Base-by-base conservation (phyloP, 2,888 invertebrate species). In the Acleris emargana region DNA sequence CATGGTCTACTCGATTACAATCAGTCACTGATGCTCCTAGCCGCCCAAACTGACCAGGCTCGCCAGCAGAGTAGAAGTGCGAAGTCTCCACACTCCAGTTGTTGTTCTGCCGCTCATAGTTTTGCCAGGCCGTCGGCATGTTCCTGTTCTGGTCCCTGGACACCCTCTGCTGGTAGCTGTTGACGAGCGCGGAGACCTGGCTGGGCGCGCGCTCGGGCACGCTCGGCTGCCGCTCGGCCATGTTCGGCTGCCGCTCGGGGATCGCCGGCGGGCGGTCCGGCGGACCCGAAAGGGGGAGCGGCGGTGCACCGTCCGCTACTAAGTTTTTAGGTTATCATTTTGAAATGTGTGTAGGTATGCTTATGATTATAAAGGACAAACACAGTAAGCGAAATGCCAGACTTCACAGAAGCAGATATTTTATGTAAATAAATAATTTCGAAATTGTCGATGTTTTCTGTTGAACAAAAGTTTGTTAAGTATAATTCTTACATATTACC, bases 151-250 rank as follows among this genome's bases (percentile, higher is more conserved):
- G 75, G 49, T 87, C 86, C 43, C 82, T 78, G 3, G 77, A 73
- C 83, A 88, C 86, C 20, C 87, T 72, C 68, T 91, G 89, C 71
- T 91, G 91, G 74, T 89, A 92, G 71, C 87, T 89, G 74, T 87
- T 91, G 16, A 92, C 91, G 5, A 92, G 71, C 0, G 90, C 84
- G 0, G 88, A 87, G 0, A 91, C 92, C 61, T 66, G 18, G 50
- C 38, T 67, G 47, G 69, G 66, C 16, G 53, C 80, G 0, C 87
- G 81, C 45, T 86, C 87, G 63, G 86, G 79, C 22, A 84, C 16
- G 9, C 70, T 73, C 55, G 86, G 81, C 1, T 72, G 73, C 6
- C 85, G 78, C 9, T 82, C 81, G 45, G 81, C 74, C 6, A 76
- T 28, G 18, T 71, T 70, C 58, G 81, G 77, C 18, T 84, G 78